Percentiles rank a stretch among this genome's conserved stretches.
Conservation (phyloP, 2,797 vertebrate genomes). For the Cirrhinus molitorella region DNA sequence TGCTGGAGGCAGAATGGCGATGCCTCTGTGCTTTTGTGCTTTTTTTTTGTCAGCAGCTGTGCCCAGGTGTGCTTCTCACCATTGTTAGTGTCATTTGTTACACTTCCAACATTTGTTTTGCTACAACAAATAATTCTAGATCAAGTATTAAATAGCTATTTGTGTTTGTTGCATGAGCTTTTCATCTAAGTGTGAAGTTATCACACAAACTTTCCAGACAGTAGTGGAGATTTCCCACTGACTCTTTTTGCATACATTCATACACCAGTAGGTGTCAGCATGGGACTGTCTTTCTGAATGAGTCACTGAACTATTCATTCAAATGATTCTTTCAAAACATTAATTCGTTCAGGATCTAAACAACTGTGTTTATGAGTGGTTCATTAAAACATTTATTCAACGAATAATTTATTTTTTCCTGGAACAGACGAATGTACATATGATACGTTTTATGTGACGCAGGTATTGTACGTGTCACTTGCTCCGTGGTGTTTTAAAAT, state of each 20-base stretch:
- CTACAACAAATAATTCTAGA: constrained; percentile 3
- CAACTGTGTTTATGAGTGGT: neutral
- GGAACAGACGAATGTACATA: no score
- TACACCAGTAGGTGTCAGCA: neutral
- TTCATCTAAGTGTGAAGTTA: neutral
- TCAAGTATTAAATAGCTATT: neutral
- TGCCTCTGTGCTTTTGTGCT: neutral
- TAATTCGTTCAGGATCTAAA: neutral
- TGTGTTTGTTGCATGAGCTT: neutral
- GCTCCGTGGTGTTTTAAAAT: no score
- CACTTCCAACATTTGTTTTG: neutral
- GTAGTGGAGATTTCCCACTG: neutral
- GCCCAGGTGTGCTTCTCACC: neutral
- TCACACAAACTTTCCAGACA: neutral
- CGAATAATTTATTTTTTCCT: neutral
- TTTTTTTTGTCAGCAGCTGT: neutral
- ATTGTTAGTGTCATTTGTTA: neutral
- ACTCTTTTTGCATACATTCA: neutral
- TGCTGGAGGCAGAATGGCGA: constrained; percentile 17
- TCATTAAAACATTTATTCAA: neutral
- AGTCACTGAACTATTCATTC: neutral
- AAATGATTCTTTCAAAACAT: neutral
- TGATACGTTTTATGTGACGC: no score
- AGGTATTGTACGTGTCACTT: no score
- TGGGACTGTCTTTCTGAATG: neutral